Evolutionary conservation across 1,140 invertebrate species (phyloP).

Genomic region (Geopemphigus sp.): DNA sequence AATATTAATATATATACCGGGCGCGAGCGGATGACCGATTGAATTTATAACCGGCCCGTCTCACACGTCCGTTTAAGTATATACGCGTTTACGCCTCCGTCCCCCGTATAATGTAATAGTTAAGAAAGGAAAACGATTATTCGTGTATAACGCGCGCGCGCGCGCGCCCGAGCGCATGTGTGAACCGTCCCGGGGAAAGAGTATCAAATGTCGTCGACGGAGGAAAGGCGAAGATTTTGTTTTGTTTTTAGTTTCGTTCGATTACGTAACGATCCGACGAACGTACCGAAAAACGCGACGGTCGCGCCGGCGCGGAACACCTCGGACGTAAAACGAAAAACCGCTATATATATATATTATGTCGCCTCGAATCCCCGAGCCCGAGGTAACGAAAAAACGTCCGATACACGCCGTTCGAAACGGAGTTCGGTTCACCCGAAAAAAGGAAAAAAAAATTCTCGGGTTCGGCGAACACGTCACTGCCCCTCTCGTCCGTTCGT

Average conservation of each 20-base stretch:
- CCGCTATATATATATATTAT: too few relatives aligned
- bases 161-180: neutral
- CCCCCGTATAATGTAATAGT: constrained; percentile 11
- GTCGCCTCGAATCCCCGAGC: too few relatives aligned
- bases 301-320: neutral
- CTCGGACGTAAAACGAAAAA: constrained; percentile 14
- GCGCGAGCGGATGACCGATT: constrained; percentile 37
- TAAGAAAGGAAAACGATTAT: too few relatives aligned
- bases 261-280: constrained; percentile 5
- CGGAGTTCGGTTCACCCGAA: too few relatives aligned
- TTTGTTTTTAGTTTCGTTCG: neutral
- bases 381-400: too few relatives aligned
- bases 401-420: too few relatives aligned
- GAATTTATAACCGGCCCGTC: constrained; percentile 42
- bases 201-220: constrained; percentile 30
- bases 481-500: too few relatives aligned
- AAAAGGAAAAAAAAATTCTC: too few relatives aligned
- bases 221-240: constrained; percentile 19
- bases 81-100: constrained; percentile 44
- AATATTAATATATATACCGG: neutral
- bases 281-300: neutral
- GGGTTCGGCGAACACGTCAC: too few relatives aligned
- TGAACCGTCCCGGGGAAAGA: neutral
- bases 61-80: constrained; percentile 47
- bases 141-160: too few relatives aligned